These are phyloP conservation scores for Chunga burmeisteri DNA, from an alignment of 2,113 vertebrate genomes.

Conservation along the genomic window DNA sequence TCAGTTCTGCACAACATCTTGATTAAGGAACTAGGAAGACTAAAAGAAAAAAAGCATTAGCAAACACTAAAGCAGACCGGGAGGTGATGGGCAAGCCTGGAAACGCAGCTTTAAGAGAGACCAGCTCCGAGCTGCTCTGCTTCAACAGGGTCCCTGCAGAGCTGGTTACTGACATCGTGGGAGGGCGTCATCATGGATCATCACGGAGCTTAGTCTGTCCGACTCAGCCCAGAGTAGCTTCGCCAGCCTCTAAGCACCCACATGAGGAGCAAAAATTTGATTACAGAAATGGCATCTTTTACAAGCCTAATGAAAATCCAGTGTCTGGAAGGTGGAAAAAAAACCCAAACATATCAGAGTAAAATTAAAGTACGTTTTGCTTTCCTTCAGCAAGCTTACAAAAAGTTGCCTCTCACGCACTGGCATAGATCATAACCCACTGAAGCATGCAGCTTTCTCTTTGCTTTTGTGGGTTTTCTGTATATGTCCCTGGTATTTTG, in stretches of 20 bases:
- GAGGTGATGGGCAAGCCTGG: neutral
- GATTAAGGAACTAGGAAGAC: neutral
- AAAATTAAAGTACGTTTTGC: neutral
- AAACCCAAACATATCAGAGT: neutral
- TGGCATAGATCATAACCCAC: neutral
- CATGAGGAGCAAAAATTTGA: neutral
- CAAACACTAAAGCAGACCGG: neutral
- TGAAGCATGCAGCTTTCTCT: neutral
- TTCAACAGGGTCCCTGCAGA: neutral
- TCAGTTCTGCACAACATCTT: neutral
- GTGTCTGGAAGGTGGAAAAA: neutral
- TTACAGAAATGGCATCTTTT: neutral
- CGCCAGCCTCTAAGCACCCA: neutral
- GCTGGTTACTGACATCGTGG: neutral
- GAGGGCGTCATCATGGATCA: no score
- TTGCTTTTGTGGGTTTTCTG: neutral
- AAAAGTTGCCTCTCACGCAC: neutral
- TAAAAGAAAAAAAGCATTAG: neutral
- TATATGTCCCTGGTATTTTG: neutral
- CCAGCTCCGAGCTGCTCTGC: neutral
- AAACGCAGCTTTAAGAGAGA: neutral
- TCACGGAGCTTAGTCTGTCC: fast-evolving
- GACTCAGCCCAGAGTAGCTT: neutral
- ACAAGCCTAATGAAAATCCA: neutral
- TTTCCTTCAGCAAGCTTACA: neutral